These are phyloP conservation scores for Gallinago jamesoni DNA, from an alignment of 2,113 vertebrate genomes.

Conservation along the genomic window DNA sequence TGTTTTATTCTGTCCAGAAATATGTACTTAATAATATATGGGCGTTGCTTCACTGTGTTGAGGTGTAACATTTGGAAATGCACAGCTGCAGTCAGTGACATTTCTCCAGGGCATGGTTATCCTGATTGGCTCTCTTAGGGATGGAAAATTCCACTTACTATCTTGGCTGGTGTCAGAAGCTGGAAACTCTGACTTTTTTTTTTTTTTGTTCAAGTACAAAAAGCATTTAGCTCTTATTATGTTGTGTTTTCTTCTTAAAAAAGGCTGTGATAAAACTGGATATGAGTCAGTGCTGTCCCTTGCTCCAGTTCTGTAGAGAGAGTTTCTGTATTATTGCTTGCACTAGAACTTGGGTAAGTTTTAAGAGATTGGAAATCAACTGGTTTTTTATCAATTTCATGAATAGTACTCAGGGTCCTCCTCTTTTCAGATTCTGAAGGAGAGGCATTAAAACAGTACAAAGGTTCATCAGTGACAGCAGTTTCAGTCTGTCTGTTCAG, in stretches of 20 bases:
- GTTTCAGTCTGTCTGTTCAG: neutral
- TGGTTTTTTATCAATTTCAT: neutral
- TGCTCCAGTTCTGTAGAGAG: neutral
- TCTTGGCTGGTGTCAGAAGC: conserved; percentile 22
- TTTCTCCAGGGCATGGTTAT: neutral
- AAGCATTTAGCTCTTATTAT: neutral
- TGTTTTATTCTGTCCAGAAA: neutral
- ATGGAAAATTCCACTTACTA: conserved; percentile 44
- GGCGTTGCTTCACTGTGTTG: neutral
- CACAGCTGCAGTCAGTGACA: neutral
- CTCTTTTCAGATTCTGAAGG: neutral
- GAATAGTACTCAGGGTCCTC: neutral
- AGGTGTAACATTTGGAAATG: neutral
- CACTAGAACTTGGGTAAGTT: neutral
- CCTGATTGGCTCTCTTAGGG: neutral
- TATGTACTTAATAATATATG: neutral
- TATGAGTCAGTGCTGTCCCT: neutral
- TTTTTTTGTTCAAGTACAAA: neutral
- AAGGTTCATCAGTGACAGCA: neutral
- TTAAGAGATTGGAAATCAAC: neutral
- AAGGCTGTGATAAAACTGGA: neutral
- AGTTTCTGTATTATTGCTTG: neutral
- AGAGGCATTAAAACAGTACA: neutral
- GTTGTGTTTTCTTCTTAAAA: neutral
- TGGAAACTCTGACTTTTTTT: conserved; percentile 31